Conservation (phyloP, 2,888 invertebrate species). For the Troides aeacus region DNA sequence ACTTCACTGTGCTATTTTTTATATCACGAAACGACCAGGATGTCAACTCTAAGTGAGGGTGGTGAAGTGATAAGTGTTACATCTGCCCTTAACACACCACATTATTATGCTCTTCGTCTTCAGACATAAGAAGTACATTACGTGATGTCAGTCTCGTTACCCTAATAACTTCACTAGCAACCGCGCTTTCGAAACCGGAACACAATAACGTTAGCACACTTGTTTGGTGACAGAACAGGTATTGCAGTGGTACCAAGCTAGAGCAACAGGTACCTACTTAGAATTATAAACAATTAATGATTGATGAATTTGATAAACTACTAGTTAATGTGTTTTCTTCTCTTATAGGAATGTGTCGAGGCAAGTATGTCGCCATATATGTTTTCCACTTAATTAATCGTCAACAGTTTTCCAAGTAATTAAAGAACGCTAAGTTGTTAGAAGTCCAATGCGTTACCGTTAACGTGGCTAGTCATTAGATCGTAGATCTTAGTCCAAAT, state of each 20-base stretch:
- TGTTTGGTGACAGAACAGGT: too few species aligned
- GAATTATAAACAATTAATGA: not conserved
- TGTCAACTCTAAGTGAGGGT: too few species aligned
- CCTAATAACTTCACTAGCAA: too few species aligned
- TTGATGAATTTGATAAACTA: not conserved
- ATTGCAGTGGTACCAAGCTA: not conserved
- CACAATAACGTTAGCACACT: too few species aligned
- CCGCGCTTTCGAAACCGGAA: too few species aligned
- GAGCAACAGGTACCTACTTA: not conserved
- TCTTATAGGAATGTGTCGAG: slow-evolving; percentile 1
- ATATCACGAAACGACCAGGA: too few species aligned
- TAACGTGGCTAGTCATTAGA: not conserved
- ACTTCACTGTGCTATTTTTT: too few species aligned
- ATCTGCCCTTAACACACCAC: too few species aligned
- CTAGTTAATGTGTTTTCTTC: not conserved
- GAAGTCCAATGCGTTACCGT: slow-evolving; percentile 10
- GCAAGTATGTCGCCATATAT: not conserved
- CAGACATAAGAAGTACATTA: too few species aligned
- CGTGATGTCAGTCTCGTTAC: too few species aligned
- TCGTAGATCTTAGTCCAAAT: not conserved
- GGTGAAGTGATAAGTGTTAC: too few species aligned
- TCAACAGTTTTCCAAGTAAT: slow-evolving; percentile 21
- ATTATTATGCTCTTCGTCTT: too few species aligned
- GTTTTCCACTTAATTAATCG: slow-evolving; percentile 10
- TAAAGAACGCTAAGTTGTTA: slow-evolving; percentile 12